Base-by-base conservation (phyloP, 1,140 invertebrate species). In the Metopolophium dirhodum region DNA sequence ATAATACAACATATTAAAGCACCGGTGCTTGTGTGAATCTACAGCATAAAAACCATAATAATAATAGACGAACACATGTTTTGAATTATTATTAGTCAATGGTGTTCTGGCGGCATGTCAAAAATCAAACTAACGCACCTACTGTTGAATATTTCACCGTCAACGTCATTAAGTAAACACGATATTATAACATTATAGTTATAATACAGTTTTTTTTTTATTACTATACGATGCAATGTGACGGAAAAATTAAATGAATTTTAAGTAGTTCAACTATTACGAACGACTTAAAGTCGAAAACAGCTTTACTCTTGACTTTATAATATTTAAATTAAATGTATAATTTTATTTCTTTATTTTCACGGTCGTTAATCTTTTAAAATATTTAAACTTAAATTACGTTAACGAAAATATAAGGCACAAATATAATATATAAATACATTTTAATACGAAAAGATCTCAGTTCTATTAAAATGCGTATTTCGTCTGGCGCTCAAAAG, bases 31-130 rank as follows among this genome's bases (percentile, higher is more conserved):
- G 37, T 86, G 37, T 86, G 51, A 93, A 54, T 41, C 82, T 45
- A 35, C 82, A 57, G 35, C 82, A 85, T 83, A 54, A 57, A 90
- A 93, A 85, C 77, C 22, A 57, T 86, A 93, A 93, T 93, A 93
- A 86, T 93, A 93, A 93, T 93, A 93, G 91, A 85, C 26, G 37
- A 93, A 86, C 91, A 93, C 82, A 41, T 93, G 91, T 83, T 93
- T 54, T 37, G 35, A 51, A 93, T 93, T 93, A 93, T 86, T 93
- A 93, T 93, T 85, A 93, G 47, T 85, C 49, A 37, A 54, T 35
- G 82, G 35, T 30, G 49, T 57, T 35, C 30, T 93, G 91, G 91
- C 49, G 49, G 91, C 49, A 41, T 57, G 82, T 93, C 91, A 93
- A 93, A 93, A 86, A 93, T 93, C 49, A 86, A 49, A 77, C 61